Evolutionary conservation across 2,113 vertebrate species (phyloP).

Genomic region (Notarius lentiginosus): DNA sequence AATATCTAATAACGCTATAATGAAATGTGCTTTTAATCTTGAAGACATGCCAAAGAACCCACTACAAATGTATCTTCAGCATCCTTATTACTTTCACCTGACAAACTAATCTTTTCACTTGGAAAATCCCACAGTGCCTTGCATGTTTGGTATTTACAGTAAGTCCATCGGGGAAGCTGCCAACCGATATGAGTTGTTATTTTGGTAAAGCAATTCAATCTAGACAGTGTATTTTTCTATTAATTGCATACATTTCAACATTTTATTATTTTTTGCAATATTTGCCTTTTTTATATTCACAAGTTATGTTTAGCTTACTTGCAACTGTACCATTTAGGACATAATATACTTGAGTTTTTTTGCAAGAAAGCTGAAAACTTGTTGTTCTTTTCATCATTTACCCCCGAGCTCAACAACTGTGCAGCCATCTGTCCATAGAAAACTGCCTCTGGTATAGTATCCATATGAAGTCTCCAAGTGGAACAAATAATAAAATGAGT

Average conservation of each 20-base stretch:
- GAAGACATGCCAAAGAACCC: constrained; percentile 7
- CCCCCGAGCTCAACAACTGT: constrained; percentile 70
- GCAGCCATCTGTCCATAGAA: constrained; percentile 72
- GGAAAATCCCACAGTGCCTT: not conserved
- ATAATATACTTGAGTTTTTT: not conserved
- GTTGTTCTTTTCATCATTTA: constrained; percentile 49
- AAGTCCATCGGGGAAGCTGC: not conserved
- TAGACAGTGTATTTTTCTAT: not conserved
- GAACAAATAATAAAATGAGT: constrained; percentile 31
- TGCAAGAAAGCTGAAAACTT: constrained; percentile 10
- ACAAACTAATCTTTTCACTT: not conserved
- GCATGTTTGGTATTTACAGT: not conserved
- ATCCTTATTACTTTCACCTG: not conserved
- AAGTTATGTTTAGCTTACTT: not conserved
- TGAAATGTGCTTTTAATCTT: constrained; percentile 34
- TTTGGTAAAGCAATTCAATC: not conserved
- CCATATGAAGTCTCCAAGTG: constrained; percentile 50
- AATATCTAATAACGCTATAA: constrained; percentile 37
- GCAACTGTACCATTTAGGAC: not conserved
- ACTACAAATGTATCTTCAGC: constrained; percentile 7
- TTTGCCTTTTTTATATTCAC: not conserved
- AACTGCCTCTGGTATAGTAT: constrained; percentile 60
- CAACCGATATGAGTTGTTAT: not conserved
- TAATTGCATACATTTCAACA: not conserved
- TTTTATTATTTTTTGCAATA: not conserved